These are phyloP conservation scores for Zhuqinia jingwanae DNA, from an alignment of 2,888 invertebrate genomes.

Conservation along the genomic window DNA sequence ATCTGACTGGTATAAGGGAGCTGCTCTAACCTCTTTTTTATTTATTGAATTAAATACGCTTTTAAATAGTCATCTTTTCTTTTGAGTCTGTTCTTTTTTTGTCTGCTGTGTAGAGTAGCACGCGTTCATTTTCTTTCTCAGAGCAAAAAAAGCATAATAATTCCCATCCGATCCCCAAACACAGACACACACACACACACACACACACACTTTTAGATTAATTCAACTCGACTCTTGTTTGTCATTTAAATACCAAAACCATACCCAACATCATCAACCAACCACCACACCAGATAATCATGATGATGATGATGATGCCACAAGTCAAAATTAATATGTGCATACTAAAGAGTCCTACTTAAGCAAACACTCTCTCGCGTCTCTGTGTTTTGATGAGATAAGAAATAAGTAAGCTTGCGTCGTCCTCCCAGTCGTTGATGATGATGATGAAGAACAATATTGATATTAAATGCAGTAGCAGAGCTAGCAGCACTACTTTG, in stretches of 20 bases:
- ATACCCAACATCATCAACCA: not conserved
- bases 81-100: no score
- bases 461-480: slow-evolving; percentile 56
- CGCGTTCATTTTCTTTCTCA: slow-evolving; percentile 40
- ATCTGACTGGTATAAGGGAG: no score
- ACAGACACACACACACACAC: no score
- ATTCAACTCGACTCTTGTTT: not conserved
- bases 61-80: slow-evolving; percentile 2
- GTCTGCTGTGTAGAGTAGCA: slow-evolving; percentile 12
- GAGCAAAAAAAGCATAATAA: no score
- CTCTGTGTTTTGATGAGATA: slow-evolving; percentile 66
- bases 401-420: slow-evolving; percentile 4
- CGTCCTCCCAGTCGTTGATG: not conserved
- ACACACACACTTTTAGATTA: slow-evolving; percentile 21
- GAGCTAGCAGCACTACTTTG: no score
- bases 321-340: slow-evolving; percentile 71
- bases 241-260: slow-evolving; percentile 4
- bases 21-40: slow-evolving; percentile 7
- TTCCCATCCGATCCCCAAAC: no score
- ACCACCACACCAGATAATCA: not conserved
- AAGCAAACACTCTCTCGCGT: slow-evolving; percentile 59
- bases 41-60: slow-evolving; percentile 49
- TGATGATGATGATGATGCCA: slow-evolving; percentile 31
- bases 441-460: slow-evolving; percentile 60
- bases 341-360: slow-evolving; percentile 60